Evolutionary conservation across 1,140 invertebrate genomes (phyloP), one percentile per base, ranked within the genome.

Genomic region (Brachionus manjavacas): DNA sequence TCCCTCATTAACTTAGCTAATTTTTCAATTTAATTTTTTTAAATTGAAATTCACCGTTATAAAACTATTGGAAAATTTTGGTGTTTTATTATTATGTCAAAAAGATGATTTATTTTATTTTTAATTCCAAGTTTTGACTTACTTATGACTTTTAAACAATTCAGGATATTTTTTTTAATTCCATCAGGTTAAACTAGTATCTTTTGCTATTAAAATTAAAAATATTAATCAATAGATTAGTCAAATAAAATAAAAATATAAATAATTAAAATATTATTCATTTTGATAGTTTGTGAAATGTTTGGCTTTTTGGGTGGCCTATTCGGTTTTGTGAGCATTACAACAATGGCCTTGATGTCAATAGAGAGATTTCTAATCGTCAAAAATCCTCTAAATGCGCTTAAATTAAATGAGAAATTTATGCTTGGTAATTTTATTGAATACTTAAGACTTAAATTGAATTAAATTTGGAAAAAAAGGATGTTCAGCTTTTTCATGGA

Each of bases 251-350:
- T 8, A 0, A 0, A 31, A 31, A 35, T 39, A 3, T 9, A 7
- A 68, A 31, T 11, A 23, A 11, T n/a, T 23, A n/a, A n/a, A n/a
- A n/a, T n/a, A n/a, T n/a, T n/a, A n/a, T n/a, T n/a, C n/a, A n/a
- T n/a, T n/a, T n/a, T n/a, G n/a, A n/a, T n/a, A n/a, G n/a, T n/a
- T 0, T 83, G 81, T 55, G 4, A 68, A 31, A 41, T 83, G 23
- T 83, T 70, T 23, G 60, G 60, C 20, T 35, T 83, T 46, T 31
- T 49, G 16, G 81, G 60, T 25, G 81, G 81, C 20, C 16, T 83
- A 31, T 83, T 83, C 52, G 81, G 81, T 31, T 68, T 83, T 55
- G 41, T 68, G 11, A 68, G 43, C 35, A 83, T 83, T 11, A 60
- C 60, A 46, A 83, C 81, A 68, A 70, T 83, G 81, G 43, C 68